phyloP scores from a whole-genome alignment of 64 coral and sea anemone species.

The Pocillopora verrucosa region DNA sequence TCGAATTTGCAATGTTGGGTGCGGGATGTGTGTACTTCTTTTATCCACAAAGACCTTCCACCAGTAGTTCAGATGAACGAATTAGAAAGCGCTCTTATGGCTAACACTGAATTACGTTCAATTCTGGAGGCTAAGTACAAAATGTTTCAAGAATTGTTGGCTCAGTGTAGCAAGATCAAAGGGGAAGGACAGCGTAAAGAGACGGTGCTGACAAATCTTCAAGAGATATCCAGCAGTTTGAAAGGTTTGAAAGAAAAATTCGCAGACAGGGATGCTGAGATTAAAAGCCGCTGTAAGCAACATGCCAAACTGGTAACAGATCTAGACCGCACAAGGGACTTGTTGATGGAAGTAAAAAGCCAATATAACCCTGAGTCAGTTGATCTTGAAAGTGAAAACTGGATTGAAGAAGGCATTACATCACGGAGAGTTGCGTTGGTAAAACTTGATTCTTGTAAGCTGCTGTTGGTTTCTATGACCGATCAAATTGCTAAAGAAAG shows the following conservation, averaged over 20 bases:
- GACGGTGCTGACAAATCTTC: not conserved
- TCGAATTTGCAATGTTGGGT: slow-evolving; percentile 38
- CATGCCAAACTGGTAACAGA: not conserved
- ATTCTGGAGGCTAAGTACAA: not conserved
- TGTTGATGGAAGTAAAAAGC: not conserved
- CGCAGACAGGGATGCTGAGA: not conserved
- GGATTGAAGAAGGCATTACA: slow-evolving; percentile 16
- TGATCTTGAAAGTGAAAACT: slow-evolving; percentile 26
- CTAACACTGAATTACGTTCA: slow-evolving; percentile 7
- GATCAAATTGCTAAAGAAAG: not conserved
- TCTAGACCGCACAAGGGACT: not conserved
- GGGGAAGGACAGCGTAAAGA: slow-evolving; percentile 3
- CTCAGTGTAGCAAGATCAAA: not conserved
- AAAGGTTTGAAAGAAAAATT: slow-evolving; percentile 19
- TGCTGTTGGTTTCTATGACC: not conserved
- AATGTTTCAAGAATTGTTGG: not conserved
- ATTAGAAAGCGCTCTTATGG: slow-evolving; percentile 47
- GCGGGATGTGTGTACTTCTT: not conserved
- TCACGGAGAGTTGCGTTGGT: not conserved
- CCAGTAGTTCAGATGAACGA: slow-evolving; percentile 5
- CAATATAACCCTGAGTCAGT: not conserved
- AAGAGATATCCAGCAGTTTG: slow-evolving; percentile 2
- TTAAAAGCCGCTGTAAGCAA: slow-evolving; percentile 6
- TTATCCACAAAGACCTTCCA: not conserved
- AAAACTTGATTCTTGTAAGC: slow-evolving; percentile 28